Evolutionary conservation across 2,888 invertebrate species (phyloP).

Genomic region (Punctoribates punctum): DNA sequence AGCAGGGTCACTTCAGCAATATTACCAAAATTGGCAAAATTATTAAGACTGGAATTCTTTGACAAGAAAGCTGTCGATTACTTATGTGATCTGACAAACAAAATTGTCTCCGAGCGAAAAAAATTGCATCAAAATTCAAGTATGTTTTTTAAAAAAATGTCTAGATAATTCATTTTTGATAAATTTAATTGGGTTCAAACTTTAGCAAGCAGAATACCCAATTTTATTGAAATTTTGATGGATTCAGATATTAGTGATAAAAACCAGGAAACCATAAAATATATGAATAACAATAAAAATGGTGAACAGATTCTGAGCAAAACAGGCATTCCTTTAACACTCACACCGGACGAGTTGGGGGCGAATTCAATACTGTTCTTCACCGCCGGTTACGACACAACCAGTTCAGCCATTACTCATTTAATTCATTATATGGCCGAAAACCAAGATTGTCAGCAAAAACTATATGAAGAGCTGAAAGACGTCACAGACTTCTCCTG

Average conservation of each 20-base stretch:
- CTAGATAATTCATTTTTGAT: neutral
- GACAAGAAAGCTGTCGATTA: conserved; percentile 26
- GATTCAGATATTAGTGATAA: conserved; percentile 11
- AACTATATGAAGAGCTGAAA: conserved; percentile 39
- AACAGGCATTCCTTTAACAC: neutral
- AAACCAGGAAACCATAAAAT: neutral
- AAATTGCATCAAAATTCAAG: neutral
- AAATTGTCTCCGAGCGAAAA: conserved; percentile 22
- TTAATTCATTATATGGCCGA: neutral
- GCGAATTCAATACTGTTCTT: conserved; percentile 39
- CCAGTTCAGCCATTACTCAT: neutral
- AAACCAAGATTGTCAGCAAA: conserved; percentile 31
- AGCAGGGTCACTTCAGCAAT: neutral
- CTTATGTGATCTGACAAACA: conserved; percentile 24
- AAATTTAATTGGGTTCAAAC: too few relatives aligned
- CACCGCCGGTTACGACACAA: conserved; percentile 28
- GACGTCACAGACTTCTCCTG: neutral
- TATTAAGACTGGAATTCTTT: conserved; percentile 19
- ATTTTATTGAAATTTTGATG: conserved; percentile 37
- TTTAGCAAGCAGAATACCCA: neutral
- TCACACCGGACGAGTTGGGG: conserved; percentile 29
- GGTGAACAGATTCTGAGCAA: too few relatives aligned
- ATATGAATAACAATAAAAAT: too few relatives aligned
- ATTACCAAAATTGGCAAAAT: conserved; percentile 9
- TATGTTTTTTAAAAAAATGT: neutral